A percentile compares a stretch with the other conserved stretches of the same genome.
Conservation (phyloP, 1,140 invertebrate species). For the Zophobas atratus region DNA sequence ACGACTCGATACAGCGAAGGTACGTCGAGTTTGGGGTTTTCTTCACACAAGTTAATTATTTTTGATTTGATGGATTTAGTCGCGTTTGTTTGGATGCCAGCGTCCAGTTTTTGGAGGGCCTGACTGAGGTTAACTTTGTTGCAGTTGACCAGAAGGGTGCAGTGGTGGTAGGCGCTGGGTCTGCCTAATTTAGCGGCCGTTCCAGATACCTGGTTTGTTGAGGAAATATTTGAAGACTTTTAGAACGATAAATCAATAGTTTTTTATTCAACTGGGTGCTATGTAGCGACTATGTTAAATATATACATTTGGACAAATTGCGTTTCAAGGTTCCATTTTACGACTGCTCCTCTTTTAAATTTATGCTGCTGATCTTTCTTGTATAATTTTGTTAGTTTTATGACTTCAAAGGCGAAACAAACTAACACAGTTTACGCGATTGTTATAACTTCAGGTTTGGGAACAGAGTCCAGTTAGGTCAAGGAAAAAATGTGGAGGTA, state of each 20-base stretch:
- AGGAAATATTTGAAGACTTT: constrained; percentile 21
- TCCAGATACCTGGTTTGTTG: constrained; percentile 83
- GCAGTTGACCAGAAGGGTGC: constrained; percentile 89
- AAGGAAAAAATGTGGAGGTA: too few species aligned
- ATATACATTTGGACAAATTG: too few species aligned
- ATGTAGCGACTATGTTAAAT: too few species aligned
- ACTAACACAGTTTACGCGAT: too few species aligned
- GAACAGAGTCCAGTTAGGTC: too few species aligned
- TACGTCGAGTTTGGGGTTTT: constrained; percentile 79
- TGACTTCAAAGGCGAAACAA: too few species aligned
- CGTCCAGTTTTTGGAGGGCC: constrained; percentile 78
- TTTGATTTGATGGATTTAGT: constrained; percentile 85
- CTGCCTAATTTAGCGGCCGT: constrained; percentile 92
- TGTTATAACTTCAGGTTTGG: too few species aligned
- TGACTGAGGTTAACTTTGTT: constrained; percentile 81
- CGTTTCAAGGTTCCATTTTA: too few species aligned
- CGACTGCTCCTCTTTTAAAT: too few species aligned
- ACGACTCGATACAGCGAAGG: constrained; percentile 80
- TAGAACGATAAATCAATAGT: not conserved
- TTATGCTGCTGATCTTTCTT: too few species aligned
- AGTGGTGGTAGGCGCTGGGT: constrained; percentile 93
- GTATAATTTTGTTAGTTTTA: too few species aligned
- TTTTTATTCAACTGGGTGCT: too few species aligned
- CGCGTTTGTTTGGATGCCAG: constrained; percentile 84
- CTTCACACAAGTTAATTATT: constrained; percentile 84